Conservation (phyloP, 2,888 invertebrate genomes). For the Tenthredo mesomela region DNA sequence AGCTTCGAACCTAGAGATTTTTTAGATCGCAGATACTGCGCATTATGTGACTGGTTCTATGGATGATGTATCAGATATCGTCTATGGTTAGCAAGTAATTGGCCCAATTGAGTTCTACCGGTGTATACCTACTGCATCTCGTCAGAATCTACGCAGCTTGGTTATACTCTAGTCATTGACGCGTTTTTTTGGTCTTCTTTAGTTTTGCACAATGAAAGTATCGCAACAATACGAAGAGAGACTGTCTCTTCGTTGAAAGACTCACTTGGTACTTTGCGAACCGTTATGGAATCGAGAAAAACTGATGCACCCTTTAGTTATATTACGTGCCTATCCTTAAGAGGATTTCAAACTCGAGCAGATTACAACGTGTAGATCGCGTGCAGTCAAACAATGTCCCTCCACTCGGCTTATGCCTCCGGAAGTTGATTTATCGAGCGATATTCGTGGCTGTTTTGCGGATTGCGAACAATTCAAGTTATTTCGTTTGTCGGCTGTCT, state of each 20-base stretch:
- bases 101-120: slow-evolving; percentile 47
- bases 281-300: background rate
- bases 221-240: background rate
- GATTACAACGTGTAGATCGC: slow-evolving; percentile 38
- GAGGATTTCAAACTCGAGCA: slow-evolving; percentile 15
- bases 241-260: background rate
- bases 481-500: slow-evolving; percentile 61
- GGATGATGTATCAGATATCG: slow-evolving; percentile 48
- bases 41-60: slow-evolving; percentile 50
- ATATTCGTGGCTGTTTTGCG: slow-evolving; percentile 55
- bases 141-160: slow-evolving; percentile 29
- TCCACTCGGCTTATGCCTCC: background rate
- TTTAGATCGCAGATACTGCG: slow-evolving; percentile 56
- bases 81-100: slow-evolving; percentile 51
- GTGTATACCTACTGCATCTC: background rate
- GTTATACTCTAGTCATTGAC: slow-evolving; percentile 5
- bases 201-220: background rate
- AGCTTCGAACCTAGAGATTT: slow-evolving; percentile 72
- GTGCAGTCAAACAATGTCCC: slow-evolving; percentile 44
- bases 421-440: slow-evolving; percentile 47
- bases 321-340: background rate
- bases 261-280: background rate
- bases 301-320: background rate
- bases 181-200: background rate
- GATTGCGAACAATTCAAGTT: slow-evolving; percentile 70